These are phyloP conservation scores for Typhlichthys eigenmanni DNA, from an alignment of 2,797 vertebrate species.

Conservation along the genomic window DNA sequence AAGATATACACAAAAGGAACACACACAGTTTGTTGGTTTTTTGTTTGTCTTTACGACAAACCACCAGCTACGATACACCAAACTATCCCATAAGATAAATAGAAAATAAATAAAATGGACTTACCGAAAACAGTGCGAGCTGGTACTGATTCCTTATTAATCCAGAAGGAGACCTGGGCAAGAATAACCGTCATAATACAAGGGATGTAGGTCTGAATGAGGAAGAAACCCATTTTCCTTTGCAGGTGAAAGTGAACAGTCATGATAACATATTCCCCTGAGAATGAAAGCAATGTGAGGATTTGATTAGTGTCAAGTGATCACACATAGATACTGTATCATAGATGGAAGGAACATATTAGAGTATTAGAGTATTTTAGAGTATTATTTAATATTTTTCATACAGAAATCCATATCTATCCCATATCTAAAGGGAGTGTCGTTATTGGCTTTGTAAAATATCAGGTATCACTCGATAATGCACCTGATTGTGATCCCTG, in stretches of 20 bases:
- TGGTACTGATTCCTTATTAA: conserved; percentile 96
- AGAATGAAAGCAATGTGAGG: conserved; percentile 5
- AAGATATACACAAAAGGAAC: background rate
- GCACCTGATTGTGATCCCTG: background rate
- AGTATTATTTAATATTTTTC: background rate
- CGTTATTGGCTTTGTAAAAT: background rate
- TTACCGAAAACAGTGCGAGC: conserved; percentile 95
- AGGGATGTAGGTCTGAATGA: conserved; percentile 96
- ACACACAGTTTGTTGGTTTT: background rate
- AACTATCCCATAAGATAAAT: background rate
- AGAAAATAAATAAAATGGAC: conserved; percentile 43
- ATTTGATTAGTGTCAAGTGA: background rate
- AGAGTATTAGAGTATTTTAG: too few species aligned
- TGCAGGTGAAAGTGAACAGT: conserved; percentile 96
- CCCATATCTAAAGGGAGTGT: background rate
- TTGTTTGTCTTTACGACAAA: background rate
- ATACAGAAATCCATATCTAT: background rate
- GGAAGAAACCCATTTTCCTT: conserved; percentile 93
- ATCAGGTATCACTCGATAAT: background rate
- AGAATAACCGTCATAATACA: conserved; percentile 97
- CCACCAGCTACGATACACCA: background rate
- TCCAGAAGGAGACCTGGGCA: conserved; percentile 97
- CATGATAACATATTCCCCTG: conserved; percentile 98
- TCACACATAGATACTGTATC: background rate
- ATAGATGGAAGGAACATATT: background rate